These are phyloP conservation scores for Meiosimyza platycephala DNA, from an alignment of 2,888 invertebrate species.

Conservation along the genomic window DNA sequence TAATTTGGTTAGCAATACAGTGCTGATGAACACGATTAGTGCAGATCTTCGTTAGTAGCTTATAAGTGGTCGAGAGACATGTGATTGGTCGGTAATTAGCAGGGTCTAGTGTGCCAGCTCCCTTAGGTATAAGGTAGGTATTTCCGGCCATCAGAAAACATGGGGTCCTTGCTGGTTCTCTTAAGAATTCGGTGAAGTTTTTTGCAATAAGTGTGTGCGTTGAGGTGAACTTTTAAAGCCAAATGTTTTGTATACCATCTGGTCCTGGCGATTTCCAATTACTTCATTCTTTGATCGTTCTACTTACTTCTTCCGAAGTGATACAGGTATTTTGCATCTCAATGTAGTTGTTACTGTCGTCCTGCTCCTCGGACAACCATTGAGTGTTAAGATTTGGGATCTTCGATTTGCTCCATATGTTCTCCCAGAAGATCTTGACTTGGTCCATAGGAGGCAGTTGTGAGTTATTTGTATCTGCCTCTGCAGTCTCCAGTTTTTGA, in stretches of 20 bases:
- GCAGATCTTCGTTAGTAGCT: not conserved
- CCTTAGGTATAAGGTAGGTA: not conserved
- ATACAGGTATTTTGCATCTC: not conserved
- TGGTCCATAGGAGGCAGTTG: too few relatives aligned
- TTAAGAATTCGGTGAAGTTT: not conserved
- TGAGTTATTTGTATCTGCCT: not conserved
- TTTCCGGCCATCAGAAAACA: not conserved
- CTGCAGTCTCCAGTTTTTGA: not conserved
- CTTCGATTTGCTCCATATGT: not conserved
- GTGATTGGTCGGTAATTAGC: constrained; percentile 3
- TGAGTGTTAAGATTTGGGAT: not conserved
- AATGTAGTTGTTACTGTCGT: not conserved
- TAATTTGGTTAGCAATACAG: not conserved
- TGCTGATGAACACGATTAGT: not conserved
- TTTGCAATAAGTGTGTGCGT: not conserved
- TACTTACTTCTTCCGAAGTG: not conserved
- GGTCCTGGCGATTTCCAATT: not conserved
- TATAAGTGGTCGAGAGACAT: not conserved
- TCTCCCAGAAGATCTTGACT: not conserved
- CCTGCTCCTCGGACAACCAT: not conserved
- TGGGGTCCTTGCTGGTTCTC: not conserved
- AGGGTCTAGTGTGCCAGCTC: not conserved
- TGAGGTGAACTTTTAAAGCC: constrained; percentile 5
- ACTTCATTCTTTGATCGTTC: not conserved
- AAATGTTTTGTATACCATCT: not conserved